Evolutionary conservation across 2,113 vertebrate genomes (phyloP).

Genomic region (Natator depressus): DNA sequence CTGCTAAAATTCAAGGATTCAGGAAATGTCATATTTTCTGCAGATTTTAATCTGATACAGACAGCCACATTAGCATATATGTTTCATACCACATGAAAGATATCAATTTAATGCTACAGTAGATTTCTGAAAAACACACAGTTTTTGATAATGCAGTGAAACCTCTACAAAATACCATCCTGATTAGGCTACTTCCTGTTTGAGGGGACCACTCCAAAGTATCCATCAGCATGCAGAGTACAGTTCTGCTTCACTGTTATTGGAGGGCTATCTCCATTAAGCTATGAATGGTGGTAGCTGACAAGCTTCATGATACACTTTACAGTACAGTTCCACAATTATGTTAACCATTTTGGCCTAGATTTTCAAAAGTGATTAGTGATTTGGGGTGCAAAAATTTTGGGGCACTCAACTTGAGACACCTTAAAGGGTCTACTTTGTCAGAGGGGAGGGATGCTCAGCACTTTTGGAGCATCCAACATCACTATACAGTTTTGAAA

Average conservation of each 20-base stretch:
- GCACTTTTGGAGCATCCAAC: neutral
- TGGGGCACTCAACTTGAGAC: neutral
- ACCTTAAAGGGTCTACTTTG: neutral
- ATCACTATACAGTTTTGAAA: neutral
- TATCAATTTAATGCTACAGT: neutral
- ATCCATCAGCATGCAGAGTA: neutral
- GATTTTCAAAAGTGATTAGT: neutral
- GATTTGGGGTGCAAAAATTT: neutral
- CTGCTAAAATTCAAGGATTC: neutral
- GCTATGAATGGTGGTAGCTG: neutral
- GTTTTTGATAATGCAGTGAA: neutral
- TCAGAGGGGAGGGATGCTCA: neutral
- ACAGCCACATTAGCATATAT: neutral
- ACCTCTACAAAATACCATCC: neutral
- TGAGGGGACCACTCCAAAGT: neutral
- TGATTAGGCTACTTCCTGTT: neutral
- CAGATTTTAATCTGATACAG: neutral
- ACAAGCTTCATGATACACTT: fast-evolving
- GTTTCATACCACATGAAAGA: neutral
- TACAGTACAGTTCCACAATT: neutral
- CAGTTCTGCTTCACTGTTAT: neutral
- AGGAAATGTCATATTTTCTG: neutral
- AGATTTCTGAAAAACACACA: neutral
- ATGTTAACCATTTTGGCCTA: neutral
- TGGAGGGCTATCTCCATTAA: neutral